Evolutionary conservation across 2,797 vertebrate genomes (phyloP), one percentile per base, ranked within the genome.

Genomic region (Eospalax fontanierii): DNA sequence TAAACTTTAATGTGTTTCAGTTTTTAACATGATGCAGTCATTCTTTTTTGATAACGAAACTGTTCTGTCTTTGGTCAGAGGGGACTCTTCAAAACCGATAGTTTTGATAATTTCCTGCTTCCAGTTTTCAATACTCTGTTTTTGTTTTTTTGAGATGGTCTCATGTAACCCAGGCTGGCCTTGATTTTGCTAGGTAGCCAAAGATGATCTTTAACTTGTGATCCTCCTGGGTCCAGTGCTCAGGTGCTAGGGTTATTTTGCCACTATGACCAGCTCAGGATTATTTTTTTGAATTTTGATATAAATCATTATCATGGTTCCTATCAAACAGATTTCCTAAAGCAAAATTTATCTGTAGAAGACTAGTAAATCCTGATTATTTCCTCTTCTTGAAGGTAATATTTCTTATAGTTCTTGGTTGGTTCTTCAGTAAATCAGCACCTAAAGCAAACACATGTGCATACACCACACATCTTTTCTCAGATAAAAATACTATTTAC

Each of bases 1-100:
- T 0, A 89, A 68, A 65, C 28, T 46, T 94, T 68, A 94, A 87
- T 93, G n/a, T 91, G 68, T 91, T 94, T 95, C 82, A 88, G 80
- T 63, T 89, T 91, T 78, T 40, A 90, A 50, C 16, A 59, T 94
- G 35, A 3, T 87, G n/a, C 14, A 63, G 28, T 82, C 76, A 21
- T 54, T 21, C 22, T 6, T 24, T 40, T 81, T 63, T 75, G 61
- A n/a, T 90, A 65, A 15, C 75, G 3, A 95, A 5, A 68, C 75
- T 94, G 68, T 84, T 43, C 26, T 66, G 18, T 65, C 33, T 89
- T 94, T 94, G 65, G 24, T 74, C 38, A 88, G 5, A 46, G 15
- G 18, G 12, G 80, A 35, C 22, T 1, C 59, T 33, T 95, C 76
- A 54, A 75, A 65, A 63, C 15, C 38, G 30, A 18, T 76, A 59